phyloP scores from a whole-genome alignment of 2,888 invertebrate species.

The Rhimphoctona megacephalus region DNA sequence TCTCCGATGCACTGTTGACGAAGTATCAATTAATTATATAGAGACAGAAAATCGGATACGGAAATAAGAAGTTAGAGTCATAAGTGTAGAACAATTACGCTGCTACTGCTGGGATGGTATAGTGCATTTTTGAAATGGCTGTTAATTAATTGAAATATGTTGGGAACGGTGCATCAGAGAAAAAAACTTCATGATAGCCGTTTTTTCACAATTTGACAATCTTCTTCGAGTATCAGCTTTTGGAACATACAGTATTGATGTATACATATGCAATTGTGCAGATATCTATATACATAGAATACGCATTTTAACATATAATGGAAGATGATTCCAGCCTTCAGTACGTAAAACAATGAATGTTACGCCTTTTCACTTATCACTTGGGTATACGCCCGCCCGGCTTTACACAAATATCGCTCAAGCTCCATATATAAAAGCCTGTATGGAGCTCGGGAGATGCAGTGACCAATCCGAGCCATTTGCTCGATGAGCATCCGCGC shows the following conservation, averaged over 20 bases:
- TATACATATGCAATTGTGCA: background rate
- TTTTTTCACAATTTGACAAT: too few species aligned
- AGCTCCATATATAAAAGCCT: conserved; percentile 14
- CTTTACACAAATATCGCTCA: conserved; percentile 7
- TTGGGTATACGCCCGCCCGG: background rate
- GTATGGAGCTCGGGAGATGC: conserved; percentile 17
- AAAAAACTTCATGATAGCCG: too few species aligned
- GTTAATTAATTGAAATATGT: too few species aligned
- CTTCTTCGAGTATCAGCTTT: background rate
- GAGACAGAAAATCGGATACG: background rate
- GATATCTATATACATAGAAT: background rate
- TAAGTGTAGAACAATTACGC: background rate
- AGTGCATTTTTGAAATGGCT: background rate
- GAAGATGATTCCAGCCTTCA: background rate
- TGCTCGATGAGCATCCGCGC: conserved; percentile 40
- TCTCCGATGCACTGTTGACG: background rate
- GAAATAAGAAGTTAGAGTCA: background rate
- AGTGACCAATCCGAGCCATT: conserved; percentile 28
- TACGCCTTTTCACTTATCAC: conserved; percentile 6
- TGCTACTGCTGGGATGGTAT: background rate
- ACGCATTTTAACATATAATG: background rate
- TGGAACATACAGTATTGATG: background rate
- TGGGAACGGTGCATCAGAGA: too few species aligned
- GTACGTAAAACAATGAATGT: background rate
- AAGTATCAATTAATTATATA: background rate